Base-by-base conservation (phyloP, 1,140 invertebrate species). In the Aphaenogaster ashmeadi region DNA sequence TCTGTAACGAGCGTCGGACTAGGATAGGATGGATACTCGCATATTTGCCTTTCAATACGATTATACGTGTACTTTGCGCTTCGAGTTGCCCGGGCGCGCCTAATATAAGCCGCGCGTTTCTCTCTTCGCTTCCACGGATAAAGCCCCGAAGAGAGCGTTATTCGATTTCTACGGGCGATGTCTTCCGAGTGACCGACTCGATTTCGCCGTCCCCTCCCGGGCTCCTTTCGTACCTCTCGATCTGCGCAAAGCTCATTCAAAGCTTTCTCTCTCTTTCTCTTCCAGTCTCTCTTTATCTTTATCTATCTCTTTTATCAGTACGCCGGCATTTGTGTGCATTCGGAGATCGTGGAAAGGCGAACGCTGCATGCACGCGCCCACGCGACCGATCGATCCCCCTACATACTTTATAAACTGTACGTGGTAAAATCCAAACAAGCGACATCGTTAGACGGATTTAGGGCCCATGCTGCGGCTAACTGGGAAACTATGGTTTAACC, bases 171-270 rank as follows among this genome's bases (percentile, higher is more conserved):
- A 52, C 27, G 18, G 66, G 15, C 75, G 87, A 91, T 86, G 81
- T 90, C 78, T 91, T 88, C 64, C 83, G 60, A 90, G 72, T 88
- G 90, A 91, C 87, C 89, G 80, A 90, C 79, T 91, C 80, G 72
- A 81, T 81, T 77, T 66, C 72, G 60, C 27, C 47, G 64, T 80
- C 47, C 11, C 9, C n/a, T 21, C n/a, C 56, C 78, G 56, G 83
- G 87, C 77, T 87, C 69, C 81, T 87, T 58, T 67, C n/a, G 69
- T 71, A 47, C 21, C 52, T 72, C 33, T 83, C 77, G 36, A 33
- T 11, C 62, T 60, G 64, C 21, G 77, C 72, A 88, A 88, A 90
- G 50, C 85, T 79, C 83, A 58, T 64, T 87, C 80, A 36, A 56
- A 72, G 50, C 21, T 69, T 58, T 88, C 56, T 54, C 13, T 58